A percentile compares a stretch with the other conserved stretches of the same genome.
Evolutionary conservation across 2,888 invertebrate species (phyloP).

Genomic region (Sycophila texana): DNA sequence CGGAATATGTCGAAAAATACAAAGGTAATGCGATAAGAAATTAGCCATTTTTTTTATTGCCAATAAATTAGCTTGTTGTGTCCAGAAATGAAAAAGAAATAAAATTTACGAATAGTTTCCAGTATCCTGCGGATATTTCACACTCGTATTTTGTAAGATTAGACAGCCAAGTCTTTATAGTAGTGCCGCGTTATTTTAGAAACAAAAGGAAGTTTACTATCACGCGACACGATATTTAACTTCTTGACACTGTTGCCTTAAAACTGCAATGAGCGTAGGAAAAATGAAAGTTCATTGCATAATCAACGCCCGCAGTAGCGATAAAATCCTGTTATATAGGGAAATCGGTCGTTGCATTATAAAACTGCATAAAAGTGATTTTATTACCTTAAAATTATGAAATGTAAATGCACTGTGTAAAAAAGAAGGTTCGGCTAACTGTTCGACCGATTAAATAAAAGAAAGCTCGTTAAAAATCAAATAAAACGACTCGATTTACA

Average conservation of each 20-base stretch:
- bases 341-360: constrained; percentile 13
- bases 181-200: not conserved
- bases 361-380: not conserved
- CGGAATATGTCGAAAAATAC: constrained; percentile 91
- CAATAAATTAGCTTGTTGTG: not conserved
- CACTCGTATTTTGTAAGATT: too few relatives aligned
- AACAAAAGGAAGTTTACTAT: not conserved
- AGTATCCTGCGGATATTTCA: too few relatives aligned
- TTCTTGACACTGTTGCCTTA: not conserved
- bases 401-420: too few relatives aligned
- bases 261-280: not conserved
- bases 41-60: not conserved
- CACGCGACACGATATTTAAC: not conserved
- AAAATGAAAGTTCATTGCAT: constrained; percentile 33
- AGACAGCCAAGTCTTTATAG: too few relatives aligned
- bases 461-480: too few relatives aligned
- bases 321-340: constrained; percentile 13
- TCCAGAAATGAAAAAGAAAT: not conserved
- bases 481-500: too few relatives aligned
- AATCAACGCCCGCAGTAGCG: not conserved
- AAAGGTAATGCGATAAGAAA: constrained; percentile 78
- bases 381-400: not conserved
- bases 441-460: too few relatives aligned
- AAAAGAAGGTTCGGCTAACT: too few relatives aligned
- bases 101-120: too few relatives aligned